Evolutionary conservation across 1,140 invertebrate genomes (phyloP), one percentile per base, ranked within the genome.

Genomic region (Chelonus insularis): DNA sequence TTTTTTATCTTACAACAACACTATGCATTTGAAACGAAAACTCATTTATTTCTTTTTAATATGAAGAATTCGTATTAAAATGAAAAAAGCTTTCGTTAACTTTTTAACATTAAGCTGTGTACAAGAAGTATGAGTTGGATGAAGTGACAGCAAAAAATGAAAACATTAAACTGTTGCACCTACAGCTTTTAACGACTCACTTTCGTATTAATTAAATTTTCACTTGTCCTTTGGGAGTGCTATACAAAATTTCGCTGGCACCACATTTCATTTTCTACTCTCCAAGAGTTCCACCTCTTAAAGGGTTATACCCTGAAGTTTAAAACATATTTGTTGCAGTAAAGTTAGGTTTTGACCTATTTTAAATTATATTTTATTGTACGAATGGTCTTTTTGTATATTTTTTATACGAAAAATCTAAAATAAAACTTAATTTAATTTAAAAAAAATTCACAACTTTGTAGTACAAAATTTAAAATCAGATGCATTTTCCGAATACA

Each of bases 171-270:
- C 16, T 20, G 7, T 21, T 48, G 23, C 21, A 29, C 39, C 11
- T 9, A 60, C 29, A 51, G 48, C 50, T 60, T 60, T 60, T 60
- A 57, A 63, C 61, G 61, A 63, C 55, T 63, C 39, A 63, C 50
- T 63, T 63, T 51, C 29, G 47, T 34, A 62, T 62, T 69, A 69
- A 69, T 69, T 68, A 69, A 69, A 69, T 69, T 68, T 69, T 63
- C 51, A 65, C 45, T 9, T 34, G 21, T 51, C 58, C 36, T 29
- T 43, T 50, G 67, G 54, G 60, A 41, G 43, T 18, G 21, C 29
- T 29, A 32, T 25, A 14, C 43, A 58, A 63, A 51, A 47, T 60
- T 52, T 54, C 39, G 48, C 36, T 34, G 25, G 29, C 36, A 36
- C 52, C 20, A 20, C 52, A 57, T 58, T 62, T 16, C 57, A 62